Evolutionary conservation across 2,888 invertebrate species (phyloP), one percentile per base, ranked within the genome.

Genomic region (Girardia tigrina): DNA sequence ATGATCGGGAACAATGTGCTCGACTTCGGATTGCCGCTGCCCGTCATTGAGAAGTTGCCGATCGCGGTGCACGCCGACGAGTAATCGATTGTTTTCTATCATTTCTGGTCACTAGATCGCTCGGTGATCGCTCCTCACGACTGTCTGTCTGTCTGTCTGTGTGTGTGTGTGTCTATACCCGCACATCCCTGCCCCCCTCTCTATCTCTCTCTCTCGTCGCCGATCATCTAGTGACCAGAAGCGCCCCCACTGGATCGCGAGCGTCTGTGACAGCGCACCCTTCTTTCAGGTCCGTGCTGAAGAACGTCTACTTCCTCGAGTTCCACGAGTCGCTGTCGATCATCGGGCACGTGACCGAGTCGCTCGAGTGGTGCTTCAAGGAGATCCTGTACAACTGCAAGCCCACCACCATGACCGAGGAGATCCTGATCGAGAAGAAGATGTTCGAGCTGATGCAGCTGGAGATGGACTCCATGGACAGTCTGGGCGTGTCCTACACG

Each of bases 321-420:
- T 84, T 83, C 77, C 84, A 84, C 77, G 83, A 83, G 6, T 81
- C 81, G 6, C 79, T 84, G 42, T 81, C 82, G 56, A 77, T 82
- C 2, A 82, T 82, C 42, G 80, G 81, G 76, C 80, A 81, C 14
- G 78, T 84, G 6, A 82, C 83, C 12, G 78, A 80, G 23, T 81
- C 82, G 20, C 76, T 84, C 12, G 80, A 81, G 70, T 81, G 81
- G 78, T 80, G 72, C 36, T 77, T 78, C 0, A 76, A 82, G 82
- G 83, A 83, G 78, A 76, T 83, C 36, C 75, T 79, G 28, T 80
- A 82, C 74, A 78, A 80, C 29, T 81, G 82, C 77, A 80, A 80
- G 73, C 82, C 82, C 2, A 78, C 80, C 42, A 79, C 80, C 0
- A 79, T 80, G 0, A 79, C 79, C 12, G 81, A 82, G 29, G 77